Evolutionary conservation across 53 echinoderm and acorn worm genomes (phyloP).

Genomic region (Holothuria leucospilota): DNA sequence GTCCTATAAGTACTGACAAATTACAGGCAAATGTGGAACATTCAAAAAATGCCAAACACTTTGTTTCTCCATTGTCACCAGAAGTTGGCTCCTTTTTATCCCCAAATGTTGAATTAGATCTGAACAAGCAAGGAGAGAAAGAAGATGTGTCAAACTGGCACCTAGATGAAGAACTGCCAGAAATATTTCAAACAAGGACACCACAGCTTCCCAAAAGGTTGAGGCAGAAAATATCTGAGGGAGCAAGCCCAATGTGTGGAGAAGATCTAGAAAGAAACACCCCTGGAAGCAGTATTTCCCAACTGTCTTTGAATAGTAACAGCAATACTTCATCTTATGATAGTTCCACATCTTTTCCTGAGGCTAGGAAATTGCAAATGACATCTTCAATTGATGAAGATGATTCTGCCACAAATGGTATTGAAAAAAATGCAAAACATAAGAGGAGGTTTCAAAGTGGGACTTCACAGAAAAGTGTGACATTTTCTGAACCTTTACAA

Average conservation of each 20-base stretch:
- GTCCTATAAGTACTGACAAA: no score
- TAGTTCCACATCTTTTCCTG: background rate
- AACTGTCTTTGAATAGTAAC: background rate
- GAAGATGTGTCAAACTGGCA: slow-evolving; percentile 1
- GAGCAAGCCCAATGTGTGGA: slow-evolving; percentile 12
- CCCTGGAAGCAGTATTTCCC: background rate
- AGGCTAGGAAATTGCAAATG: slow-evolving; percentile 23
- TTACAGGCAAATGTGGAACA: no score
- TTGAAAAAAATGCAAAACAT: background rate
- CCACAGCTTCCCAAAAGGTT: slow-evolving; percentile 70
- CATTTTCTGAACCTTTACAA: slow-evolving; percentile 76
- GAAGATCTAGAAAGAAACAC: slow-evolving; percentile 7
- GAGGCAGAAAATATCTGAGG: slow-evolving; percentile 42
- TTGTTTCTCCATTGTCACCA: no score
- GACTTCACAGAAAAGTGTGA: slow-evolving; percentile 88
- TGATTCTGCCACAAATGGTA: background rate
- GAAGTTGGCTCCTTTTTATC: background rate
- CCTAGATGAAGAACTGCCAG: slow-evolving; percentile 70
- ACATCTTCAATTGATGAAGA: slow-evolving; percentile 7
- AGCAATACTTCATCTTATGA: slow-evolving; percentile 13
- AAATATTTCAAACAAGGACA: slow-evolving; percentile 77
- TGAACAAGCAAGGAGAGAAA: background rate
- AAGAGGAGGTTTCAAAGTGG: slow-evolving; percentile 50
- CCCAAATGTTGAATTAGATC: background rate
- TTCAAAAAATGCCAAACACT: no score